phyloP scores from a whole-genome alignment of 2,888 invertebrate species.

The Epistrophe eligans region DNA sequence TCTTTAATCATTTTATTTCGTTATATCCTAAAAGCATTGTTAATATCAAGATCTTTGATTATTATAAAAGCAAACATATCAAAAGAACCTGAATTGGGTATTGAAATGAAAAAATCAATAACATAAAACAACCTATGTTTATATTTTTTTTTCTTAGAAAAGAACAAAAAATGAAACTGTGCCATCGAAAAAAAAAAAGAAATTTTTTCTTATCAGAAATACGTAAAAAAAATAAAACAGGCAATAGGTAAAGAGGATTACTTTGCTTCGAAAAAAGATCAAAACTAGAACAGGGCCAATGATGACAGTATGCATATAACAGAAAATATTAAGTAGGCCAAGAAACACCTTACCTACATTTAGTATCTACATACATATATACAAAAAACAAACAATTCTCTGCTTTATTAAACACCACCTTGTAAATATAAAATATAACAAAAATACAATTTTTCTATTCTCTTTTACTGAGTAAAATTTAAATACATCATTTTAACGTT shows the following conservation, averaged over 20 bases:
- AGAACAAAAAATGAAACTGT: not conserved
- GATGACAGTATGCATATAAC: not conserved
- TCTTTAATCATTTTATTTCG: not conserved
- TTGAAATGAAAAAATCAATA: not conserved
- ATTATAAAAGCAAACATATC: not conserved
- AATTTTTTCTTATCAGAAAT: not conserved
- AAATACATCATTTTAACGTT: not conserved
- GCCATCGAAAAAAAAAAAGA: not conserved
- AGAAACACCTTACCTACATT: not conserved
- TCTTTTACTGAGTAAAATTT: not conserved
- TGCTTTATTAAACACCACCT: not conserved
- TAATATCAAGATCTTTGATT: not conserved
- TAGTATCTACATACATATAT: too few species aligned
- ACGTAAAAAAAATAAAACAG: not conserved
- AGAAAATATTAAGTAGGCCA: not conserved
- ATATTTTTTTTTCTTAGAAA: not conserved
- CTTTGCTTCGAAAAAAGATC: constrained; percentile 11
- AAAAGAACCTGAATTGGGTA: not conserved
- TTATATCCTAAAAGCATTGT: not conserved
- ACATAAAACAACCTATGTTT: not conserved
- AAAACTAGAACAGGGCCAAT: constrained; percentile 12
- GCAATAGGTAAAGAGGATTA: constrained; percentile 12
- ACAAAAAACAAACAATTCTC: not conserved
- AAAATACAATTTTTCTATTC: not conserved
- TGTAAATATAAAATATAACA: not conserved